Conservation (phyloP, 2,888 invertebrate genomes). For the Halictus ligatus region DNA sequence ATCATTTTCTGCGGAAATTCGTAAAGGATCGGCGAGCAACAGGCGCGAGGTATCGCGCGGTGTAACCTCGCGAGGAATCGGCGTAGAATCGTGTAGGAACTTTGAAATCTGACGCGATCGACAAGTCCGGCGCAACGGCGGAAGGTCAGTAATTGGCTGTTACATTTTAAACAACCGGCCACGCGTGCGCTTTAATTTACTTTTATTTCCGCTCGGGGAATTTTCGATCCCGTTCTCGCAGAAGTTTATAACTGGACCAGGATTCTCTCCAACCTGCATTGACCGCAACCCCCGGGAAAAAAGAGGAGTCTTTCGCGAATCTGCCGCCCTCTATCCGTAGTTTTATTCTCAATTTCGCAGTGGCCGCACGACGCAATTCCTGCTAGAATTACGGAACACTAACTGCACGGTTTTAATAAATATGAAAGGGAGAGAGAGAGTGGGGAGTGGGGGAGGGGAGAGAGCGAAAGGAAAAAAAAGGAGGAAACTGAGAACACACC, state of each 20-base stretch:
- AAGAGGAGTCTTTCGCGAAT: slow-evolving; percentile 47
- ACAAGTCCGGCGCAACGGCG: slow-evolving; percentile 44
- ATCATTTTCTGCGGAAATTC: background rate
- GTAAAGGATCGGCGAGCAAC: background rate
- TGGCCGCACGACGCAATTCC: slow-evolving; percentile 32
- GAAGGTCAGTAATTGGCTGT: slow-evolving; percentile 77
- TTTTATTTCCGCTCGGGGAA: slow-evolving; percentile 78
- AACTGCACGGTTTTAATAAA: slow-evolving; percentile 40
- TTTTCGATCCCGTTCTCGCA: slow-evolving; percentile 68
- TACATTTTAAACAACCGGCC: slow-evolving; percentile 77
- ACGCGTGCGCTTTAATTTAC: slow-evolving; percentile 77
- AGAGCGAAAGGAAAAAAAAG: background rate
- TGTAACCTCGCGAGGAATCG: slow-evolving; percentile 37
- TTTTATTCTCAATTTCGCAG: slow-evolving; percentile 64
- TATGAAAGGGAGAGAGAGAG: slow-evolving; percentile 14
- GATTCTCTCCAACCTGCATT: slow-evolving; percentile 23
- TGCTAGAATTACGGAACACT: slow-evolving; percentile 25
- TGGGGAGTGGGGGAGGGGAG: no score
- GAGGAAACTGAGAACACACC: background rate
- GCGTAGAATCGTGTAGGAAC: slow-evolving; percentile 30
- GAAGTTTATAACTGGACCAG: slow-evolving; percentile 66
- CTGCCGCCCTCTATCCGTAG: slow-evolving; percentile 33
- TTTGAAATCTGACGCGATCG: slow-evolving; percentile 62
- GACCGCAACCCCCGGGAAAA: slow-evolving; percentile 40
- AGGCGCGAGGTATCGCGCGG: background rate